These are phyloP conservation scores for Danionella cerebrum DNA, from an alignment of 2,113 vertebrate species.

Conservation along the genomic window DNA sequence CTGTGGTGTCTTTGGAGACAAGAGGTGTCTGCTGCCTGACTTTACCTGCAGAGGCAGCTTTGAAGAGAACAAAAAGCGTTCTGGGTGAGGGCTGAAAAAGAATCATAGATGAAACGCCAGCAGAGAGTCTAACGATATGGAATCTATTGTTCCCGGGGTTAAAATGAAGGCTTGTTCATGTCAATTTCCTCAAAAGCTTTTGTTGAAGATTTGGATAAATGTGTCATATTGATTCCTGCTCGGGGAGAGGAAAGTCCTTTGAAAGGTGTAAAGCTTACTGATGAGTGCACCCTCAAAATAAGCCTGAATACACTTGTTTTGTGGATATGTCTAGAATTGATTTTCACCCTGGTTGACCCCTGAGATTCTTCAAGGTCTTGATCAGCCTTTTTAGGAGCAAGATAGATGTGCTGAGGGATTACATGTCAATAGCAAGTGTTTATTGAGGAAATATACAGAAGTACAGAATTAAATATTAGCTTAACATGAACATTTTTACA, in stretches of 20 bases:
- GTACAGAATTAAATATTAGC: too few relatives aligned
- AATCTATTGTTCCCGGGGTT: not conserved
- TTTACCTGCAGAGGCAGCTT: constrained; percentile 1
- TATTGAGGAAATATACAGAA: too few relatives aligned
- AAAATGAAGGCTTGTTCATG: not conserved
- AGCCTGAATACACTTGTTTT: constrained; percentile 17
- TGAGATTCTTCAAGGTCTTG: constrained; percentile 4
- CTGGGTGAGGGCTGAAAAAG: not conserved
- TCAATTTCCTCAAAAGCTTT: constrained; percentile 7
- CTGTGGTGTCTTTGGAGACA: not conserved
- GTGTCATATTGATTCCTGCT: constrained; percentile 1
- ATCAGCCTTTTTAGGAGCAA: not conserved
- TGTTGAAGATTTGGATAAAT: not conserved
- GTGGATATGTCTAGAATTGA: constrained; percentile 9
- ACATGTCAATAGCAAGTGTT: not conserved
- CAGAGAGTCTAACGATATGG: not conserved
- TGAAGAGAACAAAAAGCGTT: constrained; percentile 6
- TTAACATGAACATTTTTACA: too few relatives aligned
- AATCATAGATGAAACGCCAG: constrained; percentile 14
- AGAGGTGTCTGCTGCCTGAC: not conserved
- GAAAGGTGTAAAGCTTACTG: not conserved
- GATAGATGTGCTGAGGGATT: not conserved
- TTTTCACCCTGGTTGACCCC: not conserved
- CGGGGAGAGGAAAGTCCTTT: not conserved
- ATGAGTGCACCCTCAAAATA: not conserved